A percentile compares a stretch with the other conserved stretches of the same genome.
Evolutionary conservation across 1,140 invertebrate genomes (phyloP).

Genomic region (Pseudomyrmex sp.): DNA sequence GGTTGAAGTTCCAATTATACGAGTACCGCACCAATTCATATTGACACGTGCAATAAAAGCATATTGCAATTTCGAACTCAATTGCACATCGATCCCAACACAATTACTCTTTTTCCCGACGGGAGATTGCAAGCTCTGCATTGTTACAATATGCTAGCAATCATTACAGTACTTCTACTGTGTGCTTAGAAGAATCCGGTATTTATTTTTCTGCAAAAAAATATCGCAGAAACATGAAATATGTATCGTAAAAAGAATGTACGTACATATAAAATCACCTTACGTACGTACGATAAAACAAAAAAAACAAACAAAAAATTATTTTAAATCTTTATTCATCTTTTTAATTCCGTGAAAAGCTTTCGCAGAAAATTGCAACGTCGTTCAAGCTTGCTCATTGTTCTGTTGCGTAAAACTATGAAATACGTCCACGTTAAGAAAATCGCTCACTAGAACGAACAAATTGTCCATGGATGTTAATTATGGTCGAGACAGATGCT

Average conservation of each 20-base stretch:
- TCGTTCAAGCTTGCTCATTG: neutral
- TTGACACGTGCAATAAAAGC: constrained; percentile 52
- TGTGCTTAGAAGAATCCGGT: neutral
- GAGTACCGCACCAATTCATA: constrained; percentile 19
- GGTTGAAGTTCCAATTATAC: constrained; percentile 43
- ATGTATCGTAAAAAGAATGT: neutral
- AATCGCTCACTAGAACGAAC: constrained; percentile 9
- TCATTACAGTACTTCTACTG: constrained; percentile 25
- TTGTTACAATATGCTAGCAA: constrained; percentile 49
- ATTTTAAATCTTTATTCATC: neutral
- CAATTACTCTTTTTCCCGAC: constrained; percentile 47
- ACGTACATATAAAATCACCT: neutral
- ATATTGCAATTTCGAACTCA: constrained; percentile 59
- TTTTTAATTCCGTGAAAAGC: neutral
- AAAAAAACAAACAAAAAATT: neutral
- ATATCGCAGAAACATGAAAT: neutral
- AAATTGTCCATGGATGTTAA: neutral
- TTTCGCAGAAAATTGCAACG: neutral
- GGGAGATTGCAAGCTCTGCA: constrained; percentile 40
- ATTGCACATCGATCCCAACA: constrained; percentile 56
- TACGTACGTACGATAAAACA: neutral
- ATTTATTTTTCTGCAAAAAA: constrained; percentile 16
- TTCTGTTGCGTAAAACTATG: neutral
- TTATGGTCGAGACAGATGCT: neutral
- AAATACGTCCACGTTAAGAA: neutral